phyloP scores from a whole-genome alignment of 2,797 vertebrate species.

The Fistularia commersonii region DNA sequence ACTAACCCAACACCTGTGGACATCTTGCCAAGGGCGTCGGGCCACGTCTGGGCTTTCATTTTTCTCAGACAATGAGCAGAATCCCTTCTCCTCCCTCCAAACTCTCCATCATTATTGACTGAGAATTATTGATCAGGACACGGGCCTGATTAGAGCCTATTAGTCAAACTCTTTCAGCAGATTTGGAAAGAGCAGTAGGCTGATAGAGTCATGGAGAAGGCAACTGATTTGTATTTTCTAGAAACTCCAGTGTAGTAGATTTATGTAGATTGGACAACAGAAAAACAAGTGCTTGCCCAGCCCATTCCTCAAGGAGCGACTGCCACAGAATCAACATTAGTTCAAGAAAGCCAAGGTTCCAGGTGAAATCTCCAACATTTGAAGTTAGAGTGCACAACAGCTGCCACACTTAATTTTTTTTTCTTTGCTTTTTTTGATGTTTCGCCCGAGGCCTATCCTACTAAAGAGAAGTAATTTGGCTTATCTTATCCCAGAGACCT shows the following conservation, averaged over 20 bases:
- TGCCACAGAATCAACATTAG: slow-evolving; percentile 54
- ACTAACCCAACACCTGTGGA: slow-evolving; percentile 60
- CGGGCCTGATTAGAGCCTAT: slow-evolving; percentile 64
- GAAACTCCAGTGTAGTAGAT: slow-evolving; percentile 33
- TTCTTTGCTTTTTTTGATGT: slow-evolving; percentile 39
- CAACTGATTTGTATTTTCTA: background rate
- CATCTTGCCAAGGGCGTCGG: slow-evolving; percentile 47
- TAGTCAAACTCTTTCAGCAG: slow-evolving; percentile 59
- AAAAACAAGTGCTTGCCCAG: slow-evolving; percentile 10
- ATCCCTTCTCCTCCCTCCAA: slow-evolving; percentile 53
- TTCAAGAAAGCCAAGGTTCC: slow-evolving; percentile 61
- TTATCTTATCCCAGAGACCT: slow-evolving; percentile 81
- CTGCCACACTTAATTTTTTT: slow-evolving; percentile 68
- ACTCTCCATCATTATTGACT: slow-evolving; percentile 74
- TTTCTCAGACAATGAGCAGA: slow-evolving; percentile 72
- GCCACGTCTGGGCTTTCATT: slow-evolving; percentile 61
- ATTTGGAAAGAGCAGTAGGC: slow-evolving; percentile 39
- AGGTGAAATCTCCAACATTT: slow-evolving; percentile 64
- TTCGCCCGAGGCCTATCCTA: slow-evolving; percentile 72
- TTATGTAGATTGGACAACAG: slow-evolving; percentile 53
- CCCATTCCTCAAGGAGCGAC: slow-evolving; percentile 36
- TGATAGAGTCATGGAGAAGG: slow-evolving; percentile 35
- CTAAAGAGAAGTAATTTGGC: slow-evolving; percentile 81
- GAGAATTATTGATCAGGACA: slow-evolving; percentile 63
- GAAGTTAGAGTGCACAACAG: slow-evolving; percentile 67